Percentiles rank a stretch among this genome's conserved stretches.
Conservation (phyloP, 2,113 vertebrate species). For the Echinops telfairi region DNA sequence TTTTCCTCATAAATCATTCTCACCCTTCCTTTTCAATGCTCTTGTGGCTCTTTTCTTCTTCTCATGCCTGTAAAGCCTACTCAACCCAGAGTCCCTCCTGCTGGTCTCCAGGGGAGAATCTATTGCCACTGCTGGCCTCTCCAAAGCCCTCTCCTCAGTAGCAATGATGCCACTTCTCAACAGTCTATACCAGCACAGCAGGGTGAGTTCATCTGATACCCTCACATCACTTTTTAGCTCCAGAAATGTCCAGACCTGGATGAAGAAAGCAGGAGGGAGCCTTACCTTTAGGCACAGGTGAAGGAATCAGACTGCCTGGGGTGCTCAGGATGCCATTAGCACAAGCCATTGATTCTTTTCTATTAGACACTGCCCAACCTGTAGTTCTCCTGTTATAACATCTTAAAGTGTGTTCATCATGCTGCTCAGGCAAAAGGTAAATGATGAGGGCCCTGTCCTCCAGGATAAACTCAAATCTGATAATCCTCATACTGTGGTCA, state of each 20-base stretch:
- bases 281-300: background rate
- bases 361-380: background rate
- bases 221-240: conserved; percentile 47
- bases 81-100: background rate
- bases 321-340: background rate
- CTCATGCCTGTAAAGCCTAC: background rate
- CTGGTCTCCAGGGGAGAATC: conserved; percentile 33
- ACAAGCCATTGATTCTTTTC: conserved; percentile 18
- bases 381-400: background rate
- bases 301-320: background rate
- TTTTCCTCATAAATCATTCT: conserved; percentile 74
- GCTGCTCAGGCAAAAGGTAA: background rate
- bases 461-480: background rate
- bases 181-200: background rate
- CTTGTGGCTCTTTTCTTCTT: conserved; percentile 33
- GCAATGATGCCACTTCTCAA: background rate
- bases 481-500: background rate
- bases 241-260: background rate
- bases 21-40: conserved; percentile 33
- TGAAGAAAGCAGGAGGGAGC: background rate
- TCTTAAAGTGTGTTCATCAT: background rate
- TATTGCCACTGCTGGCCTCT: conserved; percentile 62
- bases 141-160: conserved; percentile 23
- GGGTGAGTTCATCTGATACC: background rate
- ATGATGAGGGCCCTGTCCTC: background rate